These are phyloP conservation scores for Anguilla pacifica DNA, from an alignment of 2,797 vertebrate genomes.

Conservation along the genomic window DNA sequence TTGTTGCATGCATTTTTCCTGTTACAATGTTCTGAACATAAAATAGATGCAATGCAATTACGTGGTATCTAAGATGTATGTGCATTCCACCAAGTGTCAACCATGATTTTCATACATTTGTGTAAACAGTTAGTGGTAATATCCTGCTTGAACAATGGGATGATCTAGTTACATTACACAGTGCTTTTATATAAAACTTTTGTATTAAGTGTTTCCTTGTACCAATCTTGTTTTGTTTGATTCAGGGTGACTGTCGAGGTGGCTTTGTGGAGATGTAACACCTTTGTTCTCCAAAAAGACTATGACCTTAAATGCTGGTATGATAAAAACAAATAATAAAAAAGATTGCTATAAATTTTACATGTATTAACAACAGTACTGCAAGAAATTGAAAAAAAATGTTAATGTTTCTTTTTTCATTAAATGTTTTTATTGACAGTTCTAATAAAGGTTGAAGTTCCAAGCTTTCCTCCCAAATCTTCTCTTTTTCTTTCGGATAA, in stretches of 20 bases:
- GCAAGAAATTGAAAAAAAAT: conserved; percentile 65
- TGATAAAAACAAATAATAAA: conserved; percentile 56
- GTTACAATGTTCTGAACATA: conserved; percentile 18
- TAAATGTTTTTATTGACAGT: conserved; percentile 62
- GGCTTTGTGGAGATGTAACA: conserved; percentile 12
- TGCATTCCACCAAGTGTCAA: conserved; percentile 29
- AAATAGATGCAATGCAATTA: conserved; percentile 15
- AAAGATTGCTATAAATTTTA: conserved; percentile 53
- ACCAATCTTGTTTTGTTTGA: conserved; percentile 25
- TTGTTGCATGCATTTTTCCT: conserved; percentile 41
- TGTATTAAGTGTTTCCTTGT: conserved; percentile 30
- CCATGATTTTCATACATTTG: conserved; percentile 26
- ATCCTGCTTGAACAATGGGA: conserved; percentile 12
- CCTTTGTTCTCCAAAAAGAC: conserved; percentile 16
- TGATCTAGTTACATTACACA: conserved; percentile 20
- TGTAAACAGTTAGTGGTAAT: conserved; percentile 21
- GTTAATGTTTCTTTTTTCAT: conserved; percentile 56
- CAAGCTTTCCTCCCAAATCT: conserved; percentile 57
- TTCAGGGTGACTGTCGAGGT: conserved; percentile 35
- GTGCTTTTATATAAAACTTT: conserved; percentile 28
- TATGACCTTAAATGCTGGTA: conserved; percentile 42
- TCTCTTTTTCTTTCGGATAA: not conserved
- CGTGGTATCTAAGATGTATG: conserved; percentile 15
- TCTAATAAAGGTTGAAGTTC: conserved; percentile 77
- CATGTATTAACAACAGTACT: conserved; percentile 65